Percentiles rank a stretch among this genome's conserved stretches.
Evolutionary conservation across 2,113 vertebrate genomes (phyloP).

Genomic region (Nibea coibor): DNA sequence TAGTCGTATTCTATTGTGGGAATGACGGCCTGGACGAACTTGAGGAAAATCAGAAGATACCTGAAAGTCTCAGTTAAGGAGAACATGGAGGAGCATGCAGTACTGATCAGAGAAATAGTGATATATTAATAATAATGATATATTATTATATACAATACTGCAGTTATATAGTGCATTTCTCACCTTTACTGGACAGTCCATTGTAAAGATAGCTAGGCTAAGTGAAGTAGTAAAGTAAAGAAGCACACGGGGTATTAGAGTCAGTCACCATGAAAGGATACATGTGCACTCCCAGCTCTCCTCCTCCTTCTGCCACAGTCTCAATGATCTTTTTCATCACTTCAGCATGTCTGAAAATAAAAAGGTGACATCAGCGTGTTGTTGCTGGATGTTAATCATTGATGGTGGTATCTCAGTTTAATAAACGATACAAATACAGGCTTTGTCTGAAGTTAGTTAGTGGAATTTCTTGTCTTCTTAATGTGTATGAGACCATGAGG

Average conservation of each 20-base stretch:
- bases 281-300: slow-evolving; percentile 99
- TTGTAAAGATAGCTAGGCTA: neutral
- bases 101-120: neutral
- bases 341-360: slow-evolving; percentile 92
- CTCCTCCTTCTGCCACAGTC: slow-evolving; percentile 98
- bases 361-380: slow-evolving; percentile 8
- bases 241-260: too few relatives aligned
- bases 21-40: slow-evolving; percentile 99
- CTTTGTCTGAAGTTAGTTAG: too few relatives aligned
- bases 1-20: slow-evolving; percentile 99
- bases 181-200: neutral
- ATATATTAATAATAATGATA: neutral
- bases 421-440: neutral
- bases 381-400: neutral
- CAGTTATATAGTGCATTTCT: neutral
- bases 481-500: too few relatives aligned
- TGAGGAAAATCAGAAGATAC: slow-evolving; percentile 99
- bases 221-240: too few relatives aligned
- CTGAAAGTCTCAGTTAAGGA: slow-evolving; percentile 87
- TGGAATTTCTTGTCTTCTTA: too few relatives aligned
- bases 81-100: slow-evolving; percentile 23
- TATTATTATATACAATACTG: neutral
- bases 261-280: slow-evolving; percentile 88
- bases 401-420: neutral
- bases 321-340: slow-evolving; percentile 99